Base-by-base conservation (phyloP, 2,797 vertebrate species). In the Thalassophryne amazonica region DNA sequence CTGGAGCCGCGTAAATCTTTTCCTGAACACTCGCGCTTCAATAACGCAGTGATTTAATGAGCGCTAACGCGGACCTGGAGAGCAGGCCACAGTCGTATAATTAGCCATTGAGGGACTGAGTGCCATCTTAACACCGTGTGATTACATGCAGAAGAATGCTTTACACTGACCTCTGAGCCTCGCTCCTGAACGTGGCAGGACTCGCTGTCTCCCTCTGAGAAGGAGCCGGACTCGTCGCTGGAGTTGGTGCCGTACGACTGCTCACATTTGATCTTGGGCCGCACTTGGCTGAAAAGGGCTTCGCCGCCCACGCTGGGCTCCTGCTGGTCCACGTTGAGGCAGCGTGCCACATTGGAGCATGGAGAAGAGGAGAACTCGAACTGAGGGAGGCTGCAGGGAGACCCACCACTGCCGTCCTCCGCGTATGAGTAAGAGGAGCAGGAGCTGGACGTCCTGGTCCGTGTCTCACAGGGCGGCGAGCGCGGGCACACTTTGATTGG, bases 141-240 rank as follows among this genome's bases (percentile, higher is more conserved):
- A n/a, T 41, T 48, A 54, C 49, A 59, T 49, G 61, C 31, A 24
- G 45, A 28, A 67, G 47, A 22, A 17, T 47, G 61, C 57, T 59
- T 29, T 32, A 37, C 50, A 76, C 94, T 94, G 92, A 99, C 97
- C 94, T 99, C 97, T 79, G 94, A 90, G 66, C 94, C 96, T 83
- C 88, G 92, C 76, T 98, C 95, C 88, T 94, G 95, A 63, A 92
- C 93, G 48, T 95, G 89, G 88, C 96, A 98, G 76, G 95, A 98
- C 87, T 98, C 97, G 76, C 97, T 98, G 92, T 99, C 97, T 84
- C 94, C 97, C 92, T 99, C 97, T 36, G 97, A 99, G 87, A 99
- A 98, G 38, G 97, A 99, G 76, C 95, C 97, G 5, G 97, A 99
- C 80, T 99, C 97, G 23, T 99, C 97, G 46, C 97, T 98, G 75